A percentile compares a stretch with the other conserved stretches of the same genome.
Conservation (phyloP, 1,140 invertebrate species). For the Cephus cinctus region DNA sequence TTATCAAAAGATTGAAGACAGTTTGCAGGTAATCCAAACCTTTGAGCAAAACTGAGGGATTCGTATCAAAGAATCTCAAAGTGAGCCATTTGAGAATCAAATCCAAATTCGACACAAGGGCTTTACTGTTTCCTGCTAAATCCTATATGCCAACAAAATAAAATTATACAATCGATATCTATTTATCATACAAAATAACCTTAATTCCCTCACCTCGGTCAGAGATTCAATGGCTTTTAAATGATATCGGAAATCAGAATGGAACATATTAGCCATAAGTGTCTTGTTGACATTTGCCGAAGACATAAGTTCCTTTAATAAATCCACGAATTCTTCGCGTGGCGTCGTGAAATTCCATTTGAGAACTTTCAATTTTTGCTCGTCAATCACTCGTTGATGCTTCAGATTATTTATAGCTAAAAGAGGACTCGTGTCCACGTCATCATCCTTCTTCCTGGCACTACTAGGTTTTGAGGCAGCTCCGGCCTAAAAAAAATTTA, state of each 20-base stretch:
- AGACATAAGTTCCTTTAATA: slow-evolving; percentile 89
- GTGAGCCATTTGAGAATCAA: slow-evolving; percentile 96
- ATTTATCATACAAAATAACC: slow-evolving; percentile 4
- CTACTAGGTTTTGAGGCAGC: slow-evolving; percentile 41
- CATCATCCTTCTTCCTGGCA: slow-evolving; percentile 81
- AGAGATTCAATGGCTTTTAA: slow-evolving; percentile 93
- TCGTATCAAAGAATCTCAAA: slow-evolving; percentile 95
- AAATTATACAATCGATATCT: slow-evolving; percentile 13
- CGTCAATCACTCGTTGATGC: slow-evolving; percentile 87
- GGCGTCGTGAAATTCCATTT: slow-evolving; percentile 97
- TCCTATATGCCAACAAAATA: too few relatives aligned
- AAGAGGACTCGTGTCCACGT: slow-evolving; percentile 77
- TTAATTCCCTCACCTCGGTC: slow-evolving; percentile 63
- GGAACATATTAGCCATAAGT: slow-evolving; percentile 89
- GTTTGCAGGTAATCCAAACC: slow-evolving; percentile 87
- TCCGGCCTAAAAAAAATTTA: slow-evolving; percentile 10
- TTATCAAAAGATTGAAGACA: slow-evolving; percentile 79
- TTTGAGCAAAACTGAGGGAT: slow-evolving; percentile 94
- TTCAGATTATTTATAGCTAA: slow-evolving; percentile 85
- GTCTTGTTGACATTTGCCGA: slow-evolving; percentile 83
- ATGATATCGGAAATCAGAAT: slow-evolving; percentile 94
- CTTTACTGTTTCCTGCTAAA: slow-evolving; percentile 71
- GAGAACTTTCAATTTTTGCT: slow-evolving; percentile 87
- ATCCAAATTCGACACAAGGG: slow-evolving; percentile 89
- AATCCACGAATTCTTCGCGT: slow-evolving; percentile 89